These are phyloP conservation scores for Rynchops niger DNA, from an alignment of 2,113 vertebrate genomes.

Conservation along the genomic window DNA sequence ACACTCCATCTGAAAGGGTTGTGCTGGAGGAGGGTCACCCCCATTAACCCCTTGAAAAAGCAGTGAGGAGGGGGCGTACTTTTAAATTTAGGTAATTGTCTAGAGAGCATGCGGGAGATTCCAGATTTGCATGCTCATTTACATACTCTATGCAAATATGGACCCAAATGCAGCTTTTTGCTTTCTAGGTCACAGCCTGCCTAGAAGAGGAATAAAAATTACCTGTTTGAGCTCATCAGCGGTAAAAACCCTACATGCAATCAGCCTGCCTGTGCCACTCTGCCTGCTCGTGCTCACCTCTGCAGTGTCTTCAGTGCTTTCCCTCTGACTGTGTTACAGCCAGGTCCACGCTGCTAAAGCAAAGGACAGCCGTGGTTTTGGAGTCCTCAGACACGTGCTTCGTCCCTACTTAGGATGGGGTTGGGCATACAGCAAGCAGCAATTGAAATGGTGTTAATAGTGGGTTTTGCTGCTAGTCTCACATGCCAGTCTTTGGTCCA, in stretches of 20 bases:
- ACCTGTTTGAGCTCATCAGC: neutral
- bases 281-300: neutral
- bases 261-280: neutral
- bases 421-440: neutral
- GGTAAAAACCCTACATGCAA: neutral
- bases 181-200: constrained; percentile 47
- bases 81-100: neutral
- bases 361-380: neutral
- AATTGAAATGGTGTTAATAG: neutral
- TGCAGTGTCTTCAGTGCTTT: neutral
- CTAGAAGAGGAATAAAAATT: constrained; percentile 5
- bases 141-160: neutral
- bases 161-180: constrained; percentile 7
- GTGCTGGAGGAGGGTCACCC: neutral
- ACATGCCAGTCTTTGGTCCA: neutral
- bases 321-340: neutral
- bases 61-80: neutral
- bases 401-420: neutral
- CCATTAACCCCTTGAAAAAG: neutral
- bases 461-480: neutral
- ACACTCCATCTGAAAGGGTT: neutral
- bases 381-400: neutral
- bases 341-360: neutral
- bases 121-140: constrained; percentile 22
- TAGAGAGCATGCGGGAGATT: neutral